phyloP scores from a whole-genome alignment of 2,888 invertebrate species.

The Leptura quadrifasciata region DNA sequence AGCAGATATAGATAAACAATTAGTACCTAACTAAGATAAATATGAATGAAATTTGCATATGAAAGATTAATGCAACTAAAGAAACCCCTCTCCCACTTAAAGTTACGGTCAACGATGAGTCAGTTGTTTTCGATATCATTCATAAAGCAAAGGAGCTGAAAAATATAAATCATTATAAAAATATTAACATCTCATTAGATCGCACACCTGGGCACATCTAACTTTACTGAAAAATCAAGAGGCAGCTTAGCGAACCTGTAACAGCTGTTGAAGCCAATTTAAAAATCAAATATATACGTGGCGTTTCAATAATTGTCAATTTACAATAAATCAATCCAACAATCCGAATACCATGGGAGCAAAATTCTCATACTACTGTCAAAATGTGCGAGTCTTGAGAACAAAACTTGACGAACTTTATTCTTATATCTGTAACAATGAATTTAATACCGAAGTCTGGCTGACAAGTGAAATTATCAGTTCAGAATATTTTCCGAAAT shows the following conservation, averaged over 20 bases:
- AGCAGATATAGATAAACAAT: too few relatives aligned
- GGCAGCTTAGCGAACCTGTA: not conserved
- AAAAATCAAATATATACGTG: not conserved
- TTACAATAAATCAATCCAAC: constrained; percentile 4
- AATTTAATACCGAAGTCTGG: not conserved
- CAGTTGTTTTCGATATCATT: not conserved
- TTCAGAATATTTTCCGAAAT: too few relatives aligned
- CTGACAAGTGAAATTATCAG: too few relatives aligned
- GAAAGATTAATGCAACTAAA: not conserved
- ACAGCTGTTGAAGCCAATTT: not conserved
- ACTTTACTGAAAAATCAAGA: not conserved
- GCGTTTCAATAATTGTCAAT: not conserved
- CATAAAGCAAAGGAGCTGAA: not conserved
- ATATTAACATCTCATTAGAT: not conserved
- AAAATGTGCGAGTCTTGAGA: not conserved
- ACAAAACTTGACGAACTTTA: too few relatives aligned
- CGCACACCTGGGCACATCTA: not conserved
- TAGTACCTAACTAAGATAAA: too few relatives aligned
- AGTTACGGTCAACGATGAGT: not conserved
- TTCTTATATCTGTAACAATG: not conserved
- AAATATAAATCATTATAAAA: not conserved
- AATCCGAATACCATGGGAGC: not conserved
- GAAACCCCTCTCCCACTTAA: not conserved
- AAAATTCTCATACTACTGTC: not conserved
- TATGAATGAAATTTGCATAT: not conserved